phyloP scores from a whole-genome alignment of 2,888 invertebrate species.

The Ochlodes sylvanus region DNA sequence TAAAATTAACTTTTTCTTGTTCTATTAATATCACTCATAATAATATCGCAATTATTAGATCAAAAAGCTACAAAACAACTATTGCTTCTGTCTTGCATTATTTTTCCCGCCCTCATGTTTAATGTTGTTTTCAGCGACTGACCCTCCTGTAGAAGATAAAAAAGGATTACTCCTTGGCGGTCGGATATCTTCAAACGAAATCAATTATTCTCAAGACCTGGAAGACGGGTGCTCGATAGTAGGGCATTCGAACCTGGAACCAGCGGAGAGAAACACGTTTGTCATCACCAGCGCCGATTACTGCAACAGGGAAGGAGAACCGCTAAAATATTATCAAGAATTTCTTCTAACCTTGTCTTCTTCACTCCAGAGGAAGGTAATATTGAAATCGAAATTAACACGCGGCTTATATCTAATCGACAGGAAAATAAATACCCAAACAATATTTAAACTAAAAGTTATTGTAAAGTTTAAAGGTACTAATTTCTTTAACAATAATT shows the following conservation, averaged over 20 bases:
- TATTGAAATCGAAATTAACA: background rate
- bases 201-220: slow-evolving; percentile 70
- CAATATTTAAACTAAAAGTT: too few relatives aligned
- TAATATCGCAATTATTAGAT: too few relatives aligned
- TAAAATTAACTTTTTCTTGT: too few relatives aligned
- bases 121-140: slow-evolving; percentile 54
- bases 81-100: too few relatives aligned
- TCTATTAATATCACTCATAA: too few relatives aligned
- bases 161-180: slow-evolving; percentile 70
- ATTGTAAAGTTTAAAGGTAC: too few relatives aligned
- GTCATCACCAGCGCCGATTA: slow-evolving; percentile 74
- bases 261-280: slow-evolving; percentile 64
- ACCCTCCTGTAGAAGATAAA: slow-evolving; percentile 62
- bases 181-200: slow-evolving; percentile 68
- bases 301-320: slow-evolving; percentile 68
- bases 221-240: slow-evolving; percentile 69
- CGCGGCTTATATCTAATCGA: background rate
- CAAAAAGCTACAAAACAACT: too few relatives aligned
- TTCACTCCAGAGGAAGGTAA: slow-evolving; percentile 64
- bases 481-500: too few relatives aligned
- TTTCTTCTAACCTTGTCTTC: slow-evolving; percentile 70
- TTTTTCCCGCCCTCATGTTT: too few relatives aligned
- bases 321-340: slow-evolving; percentile 74
- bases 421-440: too few relatives aligned
- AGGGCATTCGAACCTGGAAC: slow-evolving; percentile 53